Percentiles rank a stretch among this genome's conserved stretches.
Evolutionary conservation across 53 echinoderm and acorn worm species (phyloP).

Genomic region (Patiria pectinifera): DNA sequence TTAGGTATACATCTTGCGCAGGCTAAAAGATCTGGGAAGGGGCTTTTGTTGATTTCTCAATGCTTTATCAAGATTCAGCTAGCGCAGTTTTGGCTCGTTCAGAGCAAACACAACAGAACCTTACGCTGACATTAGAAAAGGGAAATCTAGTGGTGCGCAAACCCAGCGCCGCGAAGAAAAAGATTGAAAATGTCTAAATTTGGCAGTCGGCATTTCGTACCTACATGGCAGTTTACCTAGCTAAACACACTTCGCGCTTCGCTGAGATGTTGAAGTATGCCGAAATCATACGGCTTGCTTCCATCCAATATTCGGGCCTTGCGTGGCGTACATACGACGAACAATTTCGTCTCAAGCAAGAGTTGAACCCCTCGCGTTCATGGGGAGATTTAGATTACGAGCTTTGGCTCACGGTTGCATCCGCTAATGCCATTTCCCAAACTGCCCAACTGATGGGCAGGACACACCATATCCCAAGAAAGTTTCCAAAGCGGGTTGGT

Average conservation of each 20-base stretch:
- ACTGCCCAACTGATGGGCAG: neutral
- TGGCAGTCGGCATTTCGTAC: constrained; percentile 33
- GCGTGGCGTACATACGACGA: constrained; percentile 52
- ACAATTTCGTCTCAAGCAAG: constrained; percentile 51
- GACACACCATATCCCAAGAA: neutral
- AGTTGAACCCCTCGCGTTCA: constrained; percentile 18
- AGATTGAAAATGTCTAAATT: neutral
- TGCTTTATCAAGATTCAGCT: neutral
- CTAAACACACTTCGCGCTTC: constrained; percentile 18
- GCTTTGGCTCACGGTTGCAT: constrained; percentile 57
- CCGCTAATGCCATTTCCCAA: neutral
- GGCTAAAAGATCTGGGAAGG: neutral
- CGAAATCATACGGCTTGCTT: constrained; percentile 4
- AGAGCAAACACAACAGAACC: neutral
- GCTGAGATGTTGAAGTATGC: constrained; percentile 47
- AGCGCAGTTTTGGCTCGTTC: neutral
- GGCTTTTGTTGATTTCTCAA: neutral
- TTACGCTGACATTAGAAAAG: neutral
- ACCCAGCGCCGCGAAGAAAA: neutral
- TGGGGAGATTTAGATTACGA: constrained; percentile 46
- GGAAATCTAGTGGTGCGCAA: neutral
- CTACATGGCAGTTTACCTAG: constrained; percentile 46
- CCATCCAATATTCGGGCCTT: constrained; percentile 28
- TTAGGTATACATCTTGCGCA: neutral
- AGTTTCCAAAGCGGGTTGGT: neutral